Conservation (phyloP, 2,888 invertebrate species). For the Antheraea yamamai region DNA sequence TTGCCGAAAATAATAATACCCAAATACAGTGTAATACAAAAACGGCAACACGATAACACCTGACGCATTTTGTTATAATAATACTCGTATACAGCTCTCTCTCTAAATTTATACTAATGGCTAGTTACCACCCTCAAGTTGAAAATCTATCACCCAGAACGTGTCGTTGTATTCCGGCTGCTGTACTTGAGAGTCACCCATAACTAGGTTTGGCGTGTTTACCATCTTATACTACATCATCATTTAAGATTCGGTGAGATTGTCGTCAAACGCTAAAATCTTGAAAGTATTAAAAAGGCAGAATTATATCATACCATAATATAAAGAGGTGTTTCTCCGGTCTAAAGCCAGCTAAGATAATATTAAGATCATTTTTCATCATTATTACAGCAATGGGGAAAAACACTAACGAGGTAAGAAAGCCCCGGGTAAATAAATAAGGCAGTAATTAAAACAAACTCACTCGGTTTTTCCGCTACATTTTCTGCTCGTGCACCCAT, state of each 20-base stretch:
- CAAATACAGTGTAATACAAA: neutral
- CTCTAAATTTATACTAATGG: neutral
- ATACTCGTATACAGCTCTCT: neutral
- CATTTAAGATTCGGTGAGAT: too few relatives aligned
- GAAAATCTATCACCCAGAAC: too few relatives aligned
- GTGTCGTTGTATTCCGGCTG: too few relatives aligned
- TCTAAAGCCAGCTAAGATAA: neutral
- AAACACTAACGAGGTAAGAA: neutral
- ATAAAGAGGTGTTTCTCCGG: neutral
- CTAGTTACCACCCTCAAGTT: too few relatives aligned
- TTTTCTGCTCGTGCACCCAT: slow-evolving; percentile 3
- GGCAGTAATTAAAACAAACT: slow-evolving; percentile 34
- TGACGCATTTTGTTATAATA: neutral
- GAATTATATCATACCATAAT: neutral
- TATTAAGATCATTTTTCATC: neutral
- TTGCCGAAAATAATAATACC: too few relatives aligned
- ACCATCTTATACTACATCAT: too few relatives aligned
- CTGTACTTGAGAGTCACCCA: too few relatives aligned
- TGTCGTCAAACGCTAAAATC: too few relatives aligned
- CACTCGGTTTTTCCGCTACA: slow-evolving; percentile 9
- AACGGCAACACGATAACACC: neutral
- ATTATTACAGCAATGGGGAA: neutral
- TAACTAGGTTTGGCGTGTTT: too few relatives aligned
- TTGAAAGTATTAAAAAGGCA: too few relatives aligned
- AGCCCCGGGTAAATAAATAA: neutral